Percentiles rank a stretch among this genome's conserved stretches.
Conservation (phyloP, 2,797 vertebrate genomes). For the Martes flavigula region DNA sequence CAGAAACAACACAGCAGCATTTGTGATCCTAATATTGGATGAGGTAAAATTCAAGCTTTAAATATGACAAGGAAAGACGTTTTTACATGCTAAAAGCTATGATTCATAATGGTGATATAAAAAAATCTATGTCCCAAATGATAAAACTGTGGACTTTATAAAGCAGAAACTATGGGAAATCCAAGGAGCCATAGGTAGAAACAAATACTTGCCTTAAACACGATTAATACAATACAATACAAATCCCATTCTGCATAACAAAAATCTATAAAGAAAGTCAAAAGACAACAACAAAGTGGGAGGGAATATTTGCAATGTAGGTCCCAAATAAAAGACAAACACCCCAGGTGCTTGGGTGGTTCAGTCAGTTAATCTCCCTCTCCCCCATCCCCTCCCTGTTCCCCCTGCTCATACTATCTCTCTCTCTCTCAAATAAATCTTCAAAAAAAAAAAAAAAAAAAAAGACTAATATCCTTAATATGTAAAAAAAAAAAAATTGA, state of each 20-base stretch:
- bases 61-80: background rate
- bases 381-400: no score
- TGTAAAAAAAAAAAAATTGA: background rate
- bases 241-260: background rate
- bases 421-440: no score
- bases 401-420: no score
- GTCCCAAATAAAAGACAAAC: background rate
- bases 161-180: background rate
- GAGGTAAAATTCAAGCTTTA: background rate
- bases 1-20: background rate
- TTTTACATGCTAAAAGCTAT: background rate
- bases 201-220: background rate
- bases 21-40: background rate
- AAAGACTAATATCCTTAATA: background rate
- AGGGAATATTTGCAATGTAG: background rate
- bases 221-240: background rate
- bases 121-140: background rate
- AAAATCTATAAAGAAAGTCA: background rate
- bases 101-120: background rate
- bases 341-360: no score
- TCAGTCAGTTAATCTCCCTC: no score
- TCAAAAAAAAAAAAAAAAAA: no score
- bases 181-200: background rate
- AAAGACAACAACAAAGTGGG: background rate
- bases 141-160: background rate